Evolutionary conservation across 2,888 invertebrate species (phyloP).

Genomic region (Zaprionus obscuricornis): DNA sequence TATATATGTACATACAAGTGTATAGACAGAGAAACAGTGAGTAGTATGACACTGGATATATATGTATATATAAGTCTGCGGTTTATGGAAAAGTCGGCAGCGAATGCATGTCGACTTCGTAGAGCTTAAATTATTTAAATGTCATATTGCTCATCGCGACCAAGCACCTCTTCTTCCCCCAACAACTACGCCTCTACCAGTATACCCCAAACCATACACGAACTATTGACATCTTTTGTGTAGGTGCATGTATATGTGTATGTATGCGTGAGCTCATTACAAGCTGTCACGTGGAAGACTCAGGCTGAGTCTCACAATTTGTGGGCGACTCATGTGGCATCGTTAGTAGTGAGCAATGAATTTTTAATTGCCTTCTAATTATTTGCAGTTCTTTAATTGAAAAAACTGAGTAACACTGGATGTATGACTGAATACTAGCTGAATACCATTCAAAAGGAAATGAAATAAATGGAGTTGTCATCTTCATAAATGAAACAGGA

Average conservation of each 20-base stretch:
- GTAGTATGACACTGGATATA: constrained; percentile 8
- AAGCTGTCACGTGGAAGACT: constrained; percentile 48
- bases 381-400: constrained; percentile 71
- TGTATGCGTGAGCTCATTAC: constrained; percentile 53
- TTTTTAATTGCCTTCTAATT: constrained; percentile 70
- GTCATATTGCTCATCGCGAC: constrained; percentile 56
- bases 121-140: constrained; percentile 65
- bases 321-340: constrained; percentile 40
- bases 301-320: constrained; percentile 31
- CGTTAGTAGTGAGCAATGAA: constrained; percentile 55
- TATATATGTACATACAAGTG: constrained; percentile 17
- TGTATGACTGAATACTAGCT: constrained; percentile 10
- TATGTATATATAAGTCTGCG: constrained; percentile 24
- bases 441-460: constrained; percentile 17
- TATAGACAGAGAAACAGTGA: not conserved
- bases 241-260: not conserved
- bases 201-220: not conserved
- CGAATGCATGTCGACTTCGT: constrained; percentile 58
- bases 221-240: not conserved
- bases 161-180: not conserved
- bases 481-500: constrained; percentile 21
- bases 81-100: constrained; percentile 54
- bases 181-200: too few species aligned
- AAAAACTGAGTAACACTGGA: constrained; percentile 47
- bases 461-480: too few species aligned